Base-by-base conservation (phyloP, 2,888 invertebrate genomes). In the Rotaria magnacalcarata region DNA sequence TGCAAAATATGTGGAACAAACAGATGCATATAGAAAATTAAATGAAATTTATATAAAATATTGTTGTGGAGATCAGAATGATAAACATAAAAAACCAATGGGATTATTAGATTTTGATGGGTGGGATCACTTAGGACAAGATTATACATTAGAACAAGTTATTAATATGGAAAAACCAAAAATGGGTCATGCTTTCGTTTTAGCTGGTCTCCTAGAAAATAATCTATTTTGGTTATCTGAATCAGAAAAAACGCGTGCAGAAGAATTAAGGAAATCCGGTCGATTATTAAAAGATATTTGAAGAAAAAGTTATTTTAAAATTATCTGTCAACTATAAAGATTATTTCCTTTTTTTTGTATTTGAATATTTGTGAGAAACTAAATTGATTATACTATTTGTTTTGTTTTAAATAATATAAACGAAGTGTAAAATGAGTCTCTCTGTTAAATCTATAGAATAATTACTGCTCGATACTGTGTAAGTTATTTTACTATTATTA, bases 1-100 rank as follows among this genome's bases (percentile, higher is more conserved):
- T 41, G 67, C 67, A 14, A 67, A 67, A 67, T 67, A 67, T 67
- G 67, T 67, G 34, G 67, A 67, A 19, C 67, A 67, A 67, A 67
- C 67, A 1, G 67, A 67, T 34, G 67, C 67, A 67, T 67, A 67
- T 34, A 67, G 34, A 34, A 67, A 67, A 41, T 19, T 67, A 16
- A 67, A 67, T 19, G 67, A 67, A 34, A 19, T 67, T 67, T 67
- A 67, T 67, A 27, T 67, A 27, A 67, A 67, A 67, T 67, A 67
- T 34, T 67, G 67, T 19, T 67, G 67, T 67, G 67, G 34, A 67
- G 67, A 67, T 67, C 2, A 11, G 0, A 67, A 34, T 67, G 67
- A 67, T 67, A 67, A 67, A 67, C 67, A 67, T 27, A 14, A 67
- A 67, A 34, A 14, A 19, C 67, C 67, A 1, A 67, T 27, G 67